These are phyloP conservation scores for Aeoliscus strigatus DNA, from an alignment of 2,797 vertebrate genomes.

Conservation along the genomic window DNA sequence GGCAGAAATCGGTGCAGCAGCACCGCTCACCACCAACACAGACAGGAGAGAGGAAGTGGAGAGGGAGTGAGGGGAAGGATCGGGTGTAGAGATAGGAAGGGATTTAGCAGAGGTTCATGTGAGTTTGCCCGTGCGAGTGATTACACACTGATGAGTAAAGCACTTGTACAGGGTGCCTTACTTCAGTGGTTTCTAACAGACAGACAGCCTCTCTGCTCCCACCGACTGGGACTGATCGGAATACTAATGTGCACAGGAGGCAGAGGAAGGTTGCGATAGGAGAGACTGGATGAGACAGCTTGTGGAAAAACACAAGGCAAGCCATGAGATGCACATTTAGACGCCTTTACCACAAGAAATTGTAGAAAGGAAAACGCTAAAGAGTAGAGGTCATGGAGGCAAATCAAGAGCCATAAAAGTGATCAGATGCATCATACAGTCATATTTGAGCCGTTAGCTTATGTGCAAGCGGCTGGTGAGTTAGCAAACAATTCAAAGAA, in stretches of 20 bases:
- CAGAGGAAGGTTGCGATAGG: conserved; percentile 25
- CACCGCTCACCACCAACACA: conserved; percentile 25
- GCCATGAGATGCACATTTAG: too few species aligned
- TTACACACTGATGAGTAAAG: conserved; percentile 55
- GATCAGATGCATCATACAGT: conserved; percentile 5
- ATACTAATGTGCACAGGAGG: too few species aligned
- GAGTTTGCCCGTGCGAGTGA: conserved; percentile 20
- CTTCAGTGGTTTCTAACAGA: too few species aligned
- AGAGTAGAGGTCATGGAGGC: conserved; percentile 12
- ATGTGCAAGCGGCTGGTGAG: too few species aligned
- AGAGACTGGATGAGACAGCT: conserved; percentile 8
- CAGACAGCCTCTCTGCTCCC: conserved; percentile 8
- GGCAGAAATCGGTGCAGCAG: conserved; percentile 32
- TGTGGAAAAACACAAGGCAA: conserved; percentile 27
- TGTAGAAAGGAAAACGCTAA: conserved; percentile 11
- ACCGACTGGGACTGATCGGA: too few species aligned
- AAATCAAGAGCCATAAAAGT: conserved; percentile 21
- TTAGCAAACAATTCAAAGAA: too few species aligned
- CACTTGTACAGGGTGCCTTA: too few species aligned
- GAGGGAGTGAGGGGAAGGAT: not conserved
- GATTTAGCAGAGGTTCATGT: conserved; percentile 18
- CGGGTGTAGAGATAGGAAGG: conserved; percentile 19
- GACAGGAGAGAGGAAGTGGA: conserved; percentile 2
- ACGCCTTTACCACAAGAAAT: not conserved
- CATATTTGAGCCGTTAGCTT: too few species aligned